These are phyloP conservation scores for Gasterosteus nipponicus DNA, from an alignment of 2,113 vertebrate genomes.

Conservation along the genomic window DNA sequence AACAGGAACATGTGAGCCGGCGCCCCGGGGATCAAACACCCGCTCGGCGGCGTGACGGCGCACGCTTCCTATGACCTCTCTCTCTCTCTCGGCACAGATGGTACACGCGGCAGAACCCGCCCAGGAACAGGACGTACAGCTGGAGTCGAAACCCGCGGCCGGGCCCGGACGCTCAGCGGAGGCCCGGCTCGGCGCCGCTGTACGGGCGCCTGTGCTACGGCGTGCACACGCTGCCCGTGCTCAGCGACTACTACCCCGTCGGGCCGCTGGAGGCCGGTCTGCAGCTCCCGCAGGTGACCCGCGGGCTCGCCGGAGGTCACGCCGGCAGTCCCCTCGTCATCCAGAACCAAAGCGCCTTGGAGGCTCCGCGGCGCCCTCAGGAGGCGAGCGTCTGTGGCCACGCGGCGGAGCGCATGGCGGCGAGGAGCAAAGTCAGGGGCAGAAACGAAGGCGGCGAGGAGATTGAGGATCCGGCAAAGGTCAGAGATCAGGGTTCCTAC, in stretches of 20 bases:
- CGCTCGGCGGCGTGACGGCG: not conserved
- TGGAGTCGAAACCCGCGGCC: conserved; percentile 68
- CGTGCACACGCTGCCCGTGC: conserved; percentile 78
- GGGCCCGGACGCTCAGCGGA: conserved; percentile 64
- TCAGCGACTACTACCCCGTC: conserved; percentile 75
- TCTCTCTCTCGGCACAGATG: conserved; percentile 69
- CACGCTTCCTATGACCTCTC: conserved; percentile 42
- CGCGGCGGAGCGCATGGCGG: conserved; percentile 37
- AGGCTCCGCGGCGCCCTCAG: conserved; percentile 47
- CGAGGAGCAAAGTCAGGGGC: conserved; percentile 41
- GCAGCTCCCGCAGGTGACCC: conserved; percentile 73
- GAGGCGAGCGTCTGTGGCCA: conserved; percentile 42
- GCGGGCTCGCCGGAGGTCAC: conserved; percentile 54
- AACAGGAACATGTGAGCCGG: conserved; percentile 73
- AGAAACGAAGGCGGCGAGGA: conserved; percentile 50
- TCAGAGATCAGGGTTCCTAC: not conserved
- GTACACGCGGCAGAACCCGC: conserved; percentile 76
- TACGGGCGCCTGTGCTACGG: conserved; percentile 80
- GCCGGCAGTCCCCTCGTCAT: conserved; percentile 50
- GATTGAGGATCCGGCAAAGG: no score
- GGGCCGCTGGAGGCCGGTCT: conserved; percentile 70
- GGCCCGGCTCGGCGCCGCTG: conserved; percentile 73
- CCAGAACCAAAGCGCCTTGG: conserved; percentile 65
- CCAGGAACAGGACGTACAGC: conserved; percentile 74
- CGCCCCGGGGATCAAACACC: no score